phyloP scores from a whole-genome alignment of 2,797 vertebrate genomes.

The Apogon talboti region DNA sequence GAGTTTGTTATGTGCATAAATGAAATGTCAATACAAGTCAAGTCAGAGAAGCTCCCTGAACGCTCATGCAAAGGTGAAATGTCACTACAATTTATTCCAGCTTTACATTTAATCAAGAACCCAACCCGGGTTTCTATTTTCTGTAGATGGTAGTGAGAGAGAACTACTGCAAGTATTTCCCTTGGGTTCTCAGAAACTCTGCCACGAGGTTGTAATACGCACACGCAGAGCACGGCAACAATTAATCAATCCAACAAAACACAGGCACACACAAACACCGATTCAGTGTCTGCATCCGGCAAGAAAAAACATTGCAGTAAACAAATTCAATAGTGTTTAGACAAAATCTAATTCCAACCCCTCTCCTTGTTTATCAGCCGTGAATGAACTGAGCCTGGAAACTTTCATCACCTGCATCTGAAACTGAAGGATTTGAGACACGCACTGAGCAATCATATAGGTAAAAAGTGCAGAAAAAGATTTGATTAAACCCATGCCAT shows the following conservation, averaged over 20 bases:
- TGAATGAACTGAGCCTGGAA: constrained; percentile 4
- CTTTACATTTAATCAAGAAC: constrained; percentile 68
- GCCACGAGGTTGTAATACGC: constrained; percentile 34
- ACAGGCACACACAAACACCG: constrained; percentile 10
- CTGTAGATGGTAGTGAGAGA: constrained; percentile 55
- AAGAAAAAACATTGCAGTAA: constrained; percentile 20
- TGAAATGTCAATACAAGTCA: constrained; percentile 56
- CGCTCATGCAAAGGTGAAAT: constrained; percentile 61
- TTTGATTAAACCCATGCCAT: constrained; percentile 25
- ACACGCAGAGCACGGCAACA: constrained; percentile 34
- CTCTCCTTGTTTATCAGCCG: constrained; percentile 17
- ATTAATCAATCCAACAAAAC: constrained; percentile 50
- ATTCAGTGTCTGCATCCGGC: constrained; percentile 22
- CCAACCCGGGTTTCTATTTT: constrained; percentile 52
- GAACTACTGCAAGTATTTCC: constrained; percentile 49
- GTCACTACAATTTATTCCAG: constrained; percentile 51
- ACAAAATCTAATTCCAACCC: constrained; percentile 15
- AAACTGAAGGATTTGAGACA: constrained; percentile 12
- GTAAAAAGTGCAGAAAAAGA: constrained; percentile 17
- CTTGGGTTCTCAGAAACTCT: constrained; percentile 31
- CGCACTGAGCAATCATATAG: background rate
- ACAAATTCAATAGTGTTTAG: constrained; percentile 53
- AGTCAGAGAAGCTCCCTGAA: constrained; percentile 47
- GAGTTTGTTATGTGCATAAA: constrained; percentile 27
- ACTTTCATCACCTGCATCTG: constrained; percentile 1